These are phyloP conservation scores for Colaptes auratus DNA, from an alignment of 2,113 vertebrate genomes.

Conservation along the genomic window DNA sequence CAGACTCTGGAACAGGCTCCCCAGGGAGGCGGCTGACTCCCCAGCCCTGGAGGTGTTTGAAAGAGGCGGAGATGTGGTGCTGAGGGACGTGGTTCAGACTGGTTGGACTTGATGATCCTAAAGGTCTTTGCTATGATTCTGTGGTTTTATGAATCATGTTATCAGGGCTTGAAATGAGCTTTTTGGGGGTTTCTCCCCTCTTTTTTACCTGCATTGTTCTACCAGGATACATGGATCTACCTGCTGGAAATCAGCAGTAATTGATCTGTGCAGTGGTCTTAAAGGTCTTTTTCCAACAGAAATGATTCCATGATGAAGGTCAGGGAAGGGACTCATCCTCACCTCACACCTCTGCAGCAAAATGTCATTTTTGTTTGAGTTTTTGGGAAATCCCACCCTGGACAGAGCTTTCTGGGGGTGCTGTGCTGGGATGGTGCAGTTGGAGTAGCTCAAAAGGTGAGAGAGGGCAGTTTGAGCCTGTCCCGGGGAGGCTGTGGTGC, in stretches of 20 bases:
- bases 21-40: too few species aligned
- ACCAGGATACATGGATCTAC: background rate
- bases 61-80: too few species aligned
- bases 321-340: background rate
- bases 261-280: too few species aligned
- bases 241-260: background rate
- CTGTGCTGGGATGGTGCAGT: background rate
- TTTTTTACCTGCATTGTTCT: constrained; percentile 11
- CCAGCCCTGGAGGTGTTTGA: too few species aligned
- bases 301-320: background rate
- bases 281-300: too few species aligned
- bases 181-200: background rate
- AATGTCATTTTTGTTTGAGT: background rate
- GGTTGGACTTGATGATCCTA: too few species aligned
- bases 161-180: constrained; percentile 59
- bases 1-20: too few species aligned
- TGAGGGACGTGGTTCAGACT: too few species aligned
- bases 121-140: too few species aligned
- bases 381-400: background rate
- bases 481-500: accelerated
- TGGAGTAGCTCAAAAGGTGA: accelerated
- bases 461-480: accelerated
- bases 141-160: constrained; percentile 9
- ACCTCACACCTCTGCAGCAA: background rate
- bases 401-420: background rate